Evolutionary conservation across 2,113 vertebrate genomes (phyloP).

Genomic region (Austrofundulus limnaeus): DNA sequence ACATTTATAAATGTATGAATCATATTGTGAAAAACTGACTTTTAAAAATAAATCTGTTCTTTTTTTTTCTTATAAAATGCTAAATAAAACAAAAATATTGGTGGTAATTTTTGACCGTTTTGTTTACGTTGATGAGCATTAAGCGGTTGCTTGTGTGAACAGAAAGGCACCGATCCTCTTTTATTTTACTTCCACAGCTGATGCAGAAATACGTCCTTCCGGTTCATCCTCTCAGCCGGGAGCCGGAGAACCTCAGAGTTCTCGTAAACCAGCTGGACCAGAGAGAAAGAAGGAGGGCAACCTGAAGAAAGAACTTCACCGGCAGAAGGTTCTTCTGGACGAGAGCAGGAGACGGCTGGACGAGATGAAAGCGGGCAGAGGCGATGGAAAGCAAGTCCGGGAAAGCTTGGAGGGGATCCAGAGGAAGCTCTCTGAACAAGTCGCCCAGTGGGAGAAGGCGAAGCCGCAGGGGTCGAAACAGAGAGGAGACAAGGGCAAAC

Average conservation of each 20-base stretch:
- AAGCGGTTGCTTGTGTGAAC: too few relatives aligned
- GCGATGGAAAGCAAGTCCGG: conserved; percentile 58
- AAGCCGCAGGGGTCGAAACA: conserved; percentile 62
- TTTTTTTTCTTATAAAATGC: too few relatives aligned
- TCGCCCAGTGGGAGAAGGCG: conserved; percentile 70
- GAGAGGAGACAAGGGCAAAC: conserved; percentile 60
- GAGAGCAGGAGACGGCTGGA: conserved; percentile 74
- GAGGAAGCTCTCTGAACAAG: conserved; percentile 70
- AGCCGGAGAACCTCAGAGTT: conserved; percentile 25
- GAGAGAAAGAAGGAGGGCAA: conserved; percentile 33
- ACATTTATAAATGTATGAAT: too few relatives aligned
- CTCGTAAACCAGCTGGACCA: conserved; percentile 32
- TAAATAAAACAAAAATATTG: too few relatives aligned
- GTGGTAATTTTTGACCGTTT: too few relatives aligned
- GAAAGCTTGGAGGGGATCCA: conserved; percentile 76
- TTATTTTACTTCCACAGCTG: conserved; percentile 41
- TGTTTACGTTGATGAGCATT: too few relatives aligned
- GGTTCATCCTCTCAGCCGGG: conserved; percentile 28
- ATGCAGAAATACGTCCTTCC: conserved; percentile 31
- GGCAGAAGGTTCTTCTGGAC: conserved; percentile 74
- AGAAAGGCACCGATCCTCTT: too few relatives aligned
- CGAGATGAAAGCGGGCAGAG: conserved; percentile 69
- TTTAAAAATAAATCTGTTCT: too few relatives aligned
- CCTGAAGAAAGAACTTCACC: conserved; percentile 68
- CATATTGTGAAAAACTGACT: too few relatives aligned